Base-by-base conservation (phyloP, 2,888 invertebrate genomes). In the Eumacrocentrus americanus region DNA sequence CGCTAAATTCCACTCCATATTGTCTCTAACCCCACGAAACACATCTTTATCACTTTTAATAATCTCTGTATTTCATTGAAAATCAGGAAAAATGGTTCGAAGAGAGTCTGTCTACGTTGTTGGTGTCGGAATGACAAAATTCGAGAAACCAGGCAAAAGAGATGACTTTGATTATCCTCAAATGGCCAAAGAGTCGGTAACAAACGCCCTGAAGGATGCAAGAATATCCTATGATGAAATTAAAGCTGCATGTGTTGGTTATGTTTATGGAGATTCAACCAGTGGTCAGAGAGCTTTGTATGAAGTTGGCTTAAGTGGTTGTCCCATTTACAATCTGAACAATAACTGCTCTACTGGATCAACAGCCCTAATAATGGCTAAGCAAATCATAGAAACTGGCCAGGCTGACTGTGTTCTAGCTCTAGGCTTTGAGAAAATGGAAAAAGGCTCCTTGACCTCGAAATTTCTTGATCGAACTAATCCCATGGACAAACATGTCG, bases 341-440 rank as follows among this genome's bases (percentile, higher is more conserved):
- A 99, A 99, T 80, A 98, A 98, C 77, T 99, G 99, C 78, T 92
- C 98, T 0, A 98, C 98, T 1, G 99, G 99, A 23, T 92, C 98
- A 0, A 93, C 92, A 56, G 98, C 98, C 1, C 81, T 99, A 2
- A 87, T 90, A 75, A 83, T 99, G 74, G 95, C 91, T 0, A 95
- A 95, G 78, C 95, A 98, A 81, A 86, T 97, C 16, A 84, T 99
- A n/a, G 92, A 95, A 82, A 89, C 91, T 63, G 96, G 95, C 9
- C 85, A 89, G 72, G 88, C 90, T 12, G 92, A 97, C 71, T 93
- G 98, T 75, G 90, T 93, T 0, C 82, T 99, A 58, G 98, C 97
- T 1, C 82, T 98, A 25, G 99, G 99, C 3, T 99, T 99, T 81
- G 99, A 99, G 78, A 98, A 98, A 82, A 99, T 99, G 99, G 90